These are phyloP conservation scores for Brachionus manjavacas DNA, from an alignment of 1,140 invertebrate genomes.

Conservation along the genomic window DNA sequence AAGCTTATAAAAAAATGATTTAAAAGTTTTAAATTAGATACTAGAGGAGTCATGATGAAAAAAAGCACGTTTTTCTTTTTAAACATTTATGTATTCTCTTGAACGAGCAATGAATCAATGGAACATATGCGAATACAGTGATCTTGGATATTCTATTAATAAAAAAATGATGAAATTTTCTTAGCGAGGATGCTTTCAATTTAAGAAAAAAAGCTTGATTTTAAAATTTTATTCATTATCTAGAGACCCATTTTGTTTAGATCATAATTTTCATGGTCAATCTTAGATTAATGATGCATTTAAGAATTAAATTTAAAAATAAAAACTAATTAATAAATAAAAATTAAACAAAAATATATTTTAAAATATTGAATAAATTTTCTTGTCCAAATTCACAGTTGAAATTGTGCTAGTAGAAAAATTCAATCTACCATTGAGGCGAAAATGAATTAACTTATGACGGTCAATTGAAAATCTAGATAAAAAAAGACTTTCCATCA, in stretches of 20 bases:
- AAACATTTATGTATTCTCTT: neutral
- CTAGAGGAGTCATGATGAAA: neutral
- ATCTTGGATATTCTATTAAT: neutral
- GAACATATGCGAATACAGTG: neutral
- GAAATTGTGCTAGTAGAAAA: neutral
- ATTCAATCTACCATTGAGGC: neutral
- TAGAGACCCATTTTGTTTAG: neutral
- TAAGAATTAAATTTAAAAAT: neutral
- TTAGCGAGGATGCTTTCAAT: neutral
- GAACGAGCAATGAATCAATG: neutral
- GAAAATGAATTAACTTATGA: neutral
- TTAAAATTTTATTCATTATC: neutral
- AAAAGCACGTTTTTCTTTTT: neutral
- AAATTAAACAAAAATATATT: neutral
- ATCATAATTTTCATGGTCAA: neutral
- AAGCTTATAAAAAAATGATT: neutral
- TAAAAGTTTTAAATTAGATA: neutral
- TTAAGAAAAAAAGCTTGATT: neutral
- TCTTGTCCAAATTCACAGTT: neutral
- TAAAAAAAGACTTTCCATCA: neutral
- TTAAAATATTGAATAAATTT: neutral
- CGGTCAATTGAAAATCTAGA: neutral
- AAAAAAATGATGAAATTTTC: neutral
- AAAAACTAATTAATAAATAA: neutral
- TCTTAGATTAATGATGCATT: neutral